Conservation (phyloP, 1,140 invertebrate genomes). For the Drosophila ambigua region DNA sequence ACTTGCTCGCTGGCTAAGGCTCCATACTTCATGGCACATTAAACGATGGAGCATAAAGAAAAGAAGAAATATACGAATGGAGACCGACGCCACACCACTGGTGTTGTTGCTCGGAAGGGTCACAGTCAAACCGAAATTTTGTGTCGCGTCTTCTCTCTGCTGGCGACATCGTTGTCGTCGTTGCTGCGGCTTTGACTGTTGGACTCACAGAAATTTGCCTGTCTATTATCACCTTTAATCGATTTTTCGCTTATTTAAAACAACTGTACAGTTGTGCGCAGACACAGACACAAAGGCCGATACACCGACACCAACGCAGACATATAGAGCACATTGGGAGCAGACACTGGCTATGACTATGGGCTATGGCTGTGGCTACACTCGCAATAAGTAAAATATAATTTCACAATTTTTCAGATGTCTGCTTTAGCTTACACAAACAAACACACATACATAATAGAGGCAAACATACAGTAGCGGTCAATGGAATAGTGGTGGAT, state of each 20-base stretch:
- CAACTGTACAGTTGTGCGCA: constrained; percentile 77
- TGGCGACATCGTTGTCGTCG: constrained; percentile 33
- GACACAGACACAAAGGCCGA: constrained; percentile 31
- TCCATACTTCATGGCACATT: constrained; percentile 55
- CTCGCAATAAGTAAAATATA: constrained; percentile 63
- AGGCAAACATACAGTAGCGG: no score
- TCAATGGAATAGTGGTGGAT: no score
- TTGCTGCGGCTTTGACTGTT: constrained; percentile 58
- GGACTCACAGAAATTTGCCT: constrained; percentile 78
- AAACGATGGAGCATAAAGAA: constrained; percentile 23
- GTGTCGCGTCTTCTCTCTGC: constrained; percentile 1
- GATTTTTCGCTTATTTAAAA: constrained; percentile 82
- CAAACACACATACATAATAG: constrained; percentile 7
- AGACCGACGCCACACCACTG: constrained; percentile 20
- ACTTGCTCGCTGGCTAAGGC: background rate
- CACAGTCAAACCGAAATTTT: background rate
- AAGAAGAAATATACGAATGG: constrained; percentile 16
- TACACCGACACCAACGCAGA: constrained; percentile 26
- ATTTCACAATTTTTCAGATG: constrained; percentile 73
- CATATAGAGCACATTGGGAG: constrained; percentile 22
- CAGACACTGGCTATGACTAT: background rate
- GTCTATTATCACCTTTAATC: constrained; percentile 82
- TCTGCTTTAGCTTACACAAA: constrained; percentile 59
- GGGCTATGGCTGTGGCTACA: background rate
- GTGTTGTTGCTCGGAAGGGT: constrained; percentile 3